phyloP scores from a whole-genome alignment of 1,140 invertebrate species.

The Arctopsyche grandis region DNA sequence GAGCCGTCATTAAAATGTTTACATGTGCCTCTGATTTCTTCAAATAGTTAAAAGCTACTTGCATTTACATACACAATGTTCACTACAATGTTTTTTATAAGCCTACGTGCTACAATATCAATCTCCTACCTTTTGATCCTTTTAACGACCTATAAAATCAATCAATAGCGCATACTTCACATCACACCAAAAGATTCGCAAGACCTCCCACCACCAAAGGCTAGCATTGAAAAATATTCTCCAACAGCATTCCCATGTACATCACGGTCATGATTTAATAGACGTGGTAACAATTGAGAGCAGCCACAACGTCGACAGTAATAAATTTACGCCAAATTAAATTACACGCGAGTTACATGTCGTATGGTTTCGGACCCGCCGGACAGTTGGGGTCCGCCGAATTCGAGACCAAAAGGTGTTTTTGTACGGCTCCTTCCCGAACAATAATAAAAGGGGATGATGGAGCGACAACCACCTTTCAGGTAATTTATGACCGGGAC shows the following conservation, averaged over 20 bases:
- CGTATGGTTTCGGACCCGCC: neutral
- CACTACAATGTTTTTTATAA: too few relatives aligned
- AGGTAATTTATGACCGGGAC: conserved; percentile 49
- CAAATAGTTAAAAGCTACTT: too few relatives aligned
- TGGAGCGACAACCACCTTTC: conserved; percentile 44
- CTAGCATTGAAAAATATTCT: neutral
- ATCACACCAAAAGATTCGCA: neutral
- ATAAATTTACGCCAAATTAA: conserved; percentile 11
- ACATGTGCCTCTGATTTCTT: too few relatives aligned
- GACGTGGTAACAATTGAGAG: neutral
- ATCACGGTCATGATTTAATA: neutral
- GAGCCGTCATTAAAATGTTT: too few relatives aligned
- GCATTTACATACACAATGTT: too few relatives aligned
- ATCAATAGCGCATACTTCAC: too few relatives aligned
- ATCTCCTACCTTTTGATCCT: too few relatives aligned
- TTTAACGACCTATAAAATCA: too few relatives aligned
- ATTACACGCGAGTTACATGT: neutral
- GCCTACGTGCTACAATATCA: too few relatives aligned
- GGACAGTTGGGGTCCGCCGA: conserved; percentile 5
- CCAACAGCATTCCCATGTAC: too few relatives aligned
- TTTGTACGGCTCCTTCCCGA: neutral
- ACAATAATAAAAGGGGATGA: conserved; percentile 21
- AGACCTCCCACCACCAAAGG: neutral
- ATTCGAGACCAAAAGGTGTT: neutral
- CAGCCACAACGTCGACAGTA: neutral